Percentiles rank a stretch among this genome's conserved stretches.
Conservation (phyloP, 2,888 invertebrate species). For the Eristalis pertinax region DNA sequence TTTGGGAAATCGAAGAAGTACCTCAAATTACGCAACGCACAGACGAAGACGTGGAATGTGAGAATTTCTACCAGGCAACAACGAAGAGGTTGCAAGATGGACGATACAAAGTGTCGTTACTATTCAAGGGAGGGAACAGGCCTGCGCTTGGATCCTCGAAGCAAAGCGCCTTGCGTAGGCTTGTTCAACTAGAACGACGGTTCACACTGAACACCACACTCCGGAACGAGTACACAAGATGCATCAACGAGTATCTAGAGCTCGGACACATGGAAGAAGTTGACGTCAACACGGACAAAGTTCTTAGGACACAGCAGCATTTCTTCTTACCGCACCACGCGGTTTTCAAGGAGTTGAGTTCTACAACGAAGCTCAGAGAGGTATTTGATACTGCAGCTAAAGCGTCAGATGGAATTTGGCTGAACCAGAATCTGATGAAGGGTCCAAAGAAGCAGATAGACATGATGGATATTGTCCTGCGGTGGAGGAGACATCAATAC, state of each 20-base stretch:
- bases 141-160: too few relatives aligned
- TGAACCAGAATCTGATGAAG: constrained; percentile 4
- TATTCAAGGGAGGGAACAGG: too few relatives aligned
- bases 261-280: constrained; percentile 16
- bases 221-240: constrained; percentile 12
- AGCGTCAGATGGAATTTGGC: constrained; percentile 10
- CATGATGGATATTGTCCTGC: not conserved
- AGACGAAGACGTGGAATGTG: too few relatives aligned
- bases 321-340: constrained; percentile 11
- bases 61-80: too few relatives aligned
- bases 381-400: constrained; percentile 12
- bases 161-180: too few relatives aligned
- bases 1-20: too few relatives aligned
- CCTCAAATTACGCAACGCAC: too few relatives aligned
- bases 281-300: not conserved
- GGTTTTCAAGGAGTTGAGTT: not conserved
- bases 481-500: constrained; percentile 4
- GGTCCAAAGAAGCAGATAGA: constrained; percentile 14
- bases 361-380: not conserved
- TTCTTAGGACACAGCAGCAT: not conserved
- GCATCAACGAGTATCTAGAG: constrained; percentile 20
- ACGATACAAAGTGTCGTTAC: too few relatives aligned
- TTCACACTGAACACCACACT: constrained; percentile 7
- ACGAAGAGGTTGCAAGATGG: too few relatives aligned
- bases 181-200: constrained; percentile 1